phyloP scores from a whole-genome alignment of 1,140 invertebrate genomes.

The Brachionus rotundiformis region DNA sequence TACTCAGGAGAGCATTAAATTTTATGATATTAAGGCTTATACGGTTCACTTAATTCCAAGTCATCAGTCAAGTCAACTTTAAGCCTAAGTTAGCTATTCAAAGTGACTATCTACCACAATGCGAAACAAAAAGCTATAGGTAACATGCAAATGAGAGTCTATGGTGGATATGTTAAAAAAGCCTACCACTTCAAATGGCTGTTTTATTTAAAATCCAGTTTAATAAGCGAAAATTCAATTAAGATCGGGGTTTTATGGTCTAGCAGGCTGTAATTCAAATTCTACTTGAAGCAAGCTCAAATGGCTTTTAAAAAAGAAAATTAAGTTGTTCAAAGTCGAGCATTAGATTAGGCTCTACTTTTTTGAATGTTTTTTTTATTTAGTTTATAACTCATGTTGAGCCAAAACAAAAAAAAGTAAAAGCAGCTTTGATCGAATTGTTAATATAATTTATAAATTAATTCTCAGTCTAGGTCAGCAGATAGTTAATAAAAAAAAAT shows the following conservation, averaged over 20 bases:
- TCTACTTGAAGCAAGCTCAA: slow-evolving; percentile 1
- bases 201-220: not conserved
- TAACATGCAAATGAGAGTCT: not conserved
- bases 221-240: slow-evolving; percentile 16
- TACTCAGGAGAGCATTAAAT: not conserved
- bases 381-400: slow-evolving; percentile 2
- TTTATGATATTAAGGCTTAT: not conserved
- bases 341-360: slow-evolving; percentile 7
- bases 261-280: slow-evolving; percentile 14
- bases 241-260: not conserved
- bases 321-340: slow-evolving; percentile 7
- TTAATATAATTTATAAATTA: not conserved
- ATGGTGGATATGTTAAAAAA: not conserved
- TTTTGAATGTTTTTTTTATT: slow-evolving; percentile 9
- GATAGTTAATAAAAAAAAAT: not conserved
- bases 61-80: not conserved
- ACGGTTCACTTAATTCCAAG: not conserved
- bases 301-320: slow-evolving; percentile 14
- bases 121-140: not conserved
- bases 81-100: not conserved
- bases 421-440: not conserved
- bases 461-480: not conserved
- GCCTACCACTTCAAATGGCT: not conserved
- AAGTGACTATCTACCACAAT: not conserved
- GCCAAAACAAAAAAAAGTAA: not conserved